A percentile compares a stretch with the other conserved stretches of the same genome.
phyloP scores from a whole-genome alignment of 2,888 invertebrate genomes.

The Tachina grossa region DNA sequence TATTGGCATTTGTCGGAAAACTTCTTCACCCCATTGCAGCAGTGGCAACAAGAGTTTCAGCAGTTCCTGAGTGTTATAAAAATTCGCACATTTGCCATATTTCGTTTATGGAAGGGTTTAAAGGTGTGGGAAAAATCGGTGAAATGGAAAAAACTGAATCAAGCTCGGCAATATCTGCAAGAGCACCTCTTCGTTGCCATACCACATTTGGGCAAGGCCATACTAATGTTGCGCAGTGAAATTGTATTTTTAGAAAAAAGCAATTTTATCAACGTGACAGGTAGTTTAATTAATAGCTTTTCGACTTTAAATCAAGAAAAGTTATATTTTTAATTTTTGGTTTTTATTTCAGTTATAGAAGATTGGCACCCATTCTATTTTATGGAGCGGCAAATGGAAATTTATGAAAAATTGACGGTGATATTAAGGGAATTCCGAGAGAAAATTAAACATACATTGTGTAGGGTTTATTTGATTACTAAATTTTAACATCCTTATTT shows the following conservation, averaged over 20 bases:
- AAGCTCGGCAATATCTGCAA: slow-evolving; percentile 85
- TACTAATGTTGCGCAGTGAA: slow-evolving; percentile 88
- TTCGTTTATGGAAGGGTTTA: slow-evolving; percentile 91
- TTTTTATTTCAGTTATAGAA: slow-evolving; percentile 80
- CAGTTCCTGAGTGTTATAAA: slow-evolving; percentile 90
- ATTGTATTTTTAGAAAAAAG: slow-evolving; percentile 86
- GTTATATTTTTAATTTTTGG: background rate
- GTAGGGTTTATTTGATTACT: slow-evolving; percentile 79
- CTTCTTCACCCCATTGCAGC: slow-evolving; percentile 89
- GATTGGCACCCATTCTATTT: slow-evolving; percentile 87
- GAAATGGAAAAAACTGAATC: slow-evolving; percentile 86
- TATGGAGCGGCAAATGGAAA: slow-evolving; percentile 86
- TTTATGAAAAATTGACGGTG: slow-evolving; percentile 78
- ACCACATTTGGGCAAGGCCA: slow-evolving; percentile 87
- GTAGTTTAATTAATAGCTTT: slow-evolving; percentile 63
- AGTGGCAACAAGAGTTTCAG: slow-evolving; percentile 93
- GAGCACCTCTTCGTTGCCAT: slow-evolving; percentile 90
- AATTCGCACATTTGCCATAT: slow-evolving; percentile 87
- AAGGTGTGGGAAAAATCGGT: slow-evolving; percentile 91
- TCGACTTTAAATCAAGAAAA: background rate
- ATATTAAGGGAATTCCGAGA: slow-evolving; percentile 83
- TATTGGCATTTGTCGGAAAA: slow-evolving; percentile 88
- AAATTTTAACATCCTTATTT: no score
- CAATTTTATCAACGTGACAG: slow-evolving; percentile 85
- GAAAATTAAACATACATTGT: slow-evolving; percentile 85